These are phyloP conservation scores for Gonocerus acuteangulatus DNA, from an alignment of 2,888 invertebrate genomes.

Conservation along the genomic window DNA sequence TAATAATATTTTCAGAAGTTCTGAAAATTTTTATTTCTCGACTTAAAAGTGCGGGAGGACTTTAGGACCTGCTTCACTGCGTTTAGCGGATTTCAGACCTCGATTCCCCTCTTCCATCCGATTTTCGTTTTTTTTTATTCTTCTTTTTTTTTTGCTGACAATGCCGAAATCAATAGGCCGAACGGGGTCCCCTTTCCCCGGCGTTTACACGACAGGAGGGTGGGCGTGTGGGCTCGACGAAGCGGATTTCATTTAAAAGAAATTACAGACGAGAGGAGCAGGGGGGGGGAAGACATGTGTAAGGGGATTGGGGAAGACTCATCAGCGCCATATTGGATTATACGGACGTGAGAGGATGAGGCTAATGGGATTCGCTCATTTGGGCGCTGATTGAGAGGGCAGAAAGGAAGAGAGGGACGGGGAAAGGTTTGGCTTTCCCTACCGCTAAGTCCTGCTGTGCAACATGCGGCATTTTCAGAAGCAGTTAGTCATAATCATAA, in stretches of 20 bases:
- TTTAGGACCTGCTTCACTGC: no score
- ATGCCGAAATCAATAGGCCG: not conserved
- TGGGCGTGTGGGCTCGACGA: not conserved
- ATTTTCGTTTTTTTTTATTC: no score
- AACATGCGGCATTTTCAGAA: no score
- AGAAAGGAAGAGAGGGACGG: not conserved
- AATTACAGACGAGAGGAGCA: not conserved
- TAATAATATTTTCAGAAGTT: no score
- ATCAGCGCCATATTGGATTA: slow-evolving; percentile 25
- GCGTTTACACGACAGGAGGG: not conserved
- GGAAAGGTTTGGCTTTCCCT: no score
- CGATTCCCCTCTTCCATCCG: not conserved
- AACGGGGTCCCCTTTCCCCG: not conserved
- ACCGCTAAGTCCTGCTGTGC: no score
- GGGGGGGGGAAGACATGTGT: slow-evolving; percentile 7
- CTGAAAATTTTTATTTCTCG: no score
- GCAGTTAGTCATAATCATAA: no score
- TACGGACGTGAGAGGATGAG: not conserved
- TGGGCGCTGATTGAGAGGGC: slow-evolving; percentile 12
- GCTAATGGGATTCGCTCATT: slow-evolving; percentile 11
- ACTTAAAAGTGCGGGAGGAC: no score
- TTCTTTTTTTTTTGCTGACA: not conserved
- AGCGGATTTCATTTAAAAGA: not conserved
- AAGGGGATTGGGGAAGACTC: slow-evolving; percentile 14
- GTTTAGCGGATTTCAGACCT: no score